Evolutionary conservation across 2,797 vertebrate species (phyloP), one percentile per base, ranked within the genome.

Genomic region (Vespertilio murinus): DNA sequence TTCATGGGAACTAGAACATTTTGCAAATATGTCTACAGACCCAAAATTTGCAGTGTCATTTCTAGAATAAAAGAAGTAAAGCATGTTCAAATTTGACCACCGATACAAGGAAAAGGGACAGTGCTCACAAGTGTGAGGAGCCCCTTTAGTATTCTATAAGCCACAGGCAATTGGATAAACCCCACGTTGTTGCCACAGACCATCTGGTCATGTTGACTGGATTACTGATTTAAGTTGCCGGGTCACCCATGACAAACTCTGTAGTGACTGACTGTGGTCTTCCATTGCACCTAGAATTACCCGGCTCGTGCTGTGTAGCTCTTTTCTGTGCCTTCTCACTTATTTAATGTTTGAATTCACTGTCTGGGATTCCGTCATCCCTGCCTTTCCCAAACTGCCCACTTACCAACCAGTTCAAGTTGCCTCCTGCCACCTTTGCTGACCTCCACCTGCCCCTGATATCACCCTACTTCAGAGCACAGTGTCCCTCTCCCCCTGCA

Each of bases 11-110:
- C 5, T 45, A 3, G 7, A 67, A 28, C 16, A 2, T 18, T 84
- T n/a, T 83, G 12, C 33, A 83, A 88, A 59, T 47, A 64, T 33
- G 8, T 25, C 30, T 52, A 49, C 0, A 30, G 18, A 82, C 12
- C 78, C 8, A 70, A 74, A 45, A 83, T 59, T n/a, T 56, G n/a
- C 11, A 73, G 33, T 12, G 40, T 25, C 35, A 0, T 56, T 88
- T 88, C 61, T 61, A 69, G 47, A 83, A 88, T 40, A 14, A 59
- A 89, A 88, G 45, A 87, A 82, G 52, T 74, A 35, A 67, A 45
- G 23, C 14, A 73, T 49, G n/a, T 64, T 13, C 70, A 64, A 64
- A 64, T 67, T 35, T 75, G 65, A n/a, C 16, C 73, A 75, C n/a
- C 18, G 64, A 14, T 40, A 35, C 5, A 47, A 69, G n/a, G 6